phyloP scores from a whole-genome alignment of 2,113 vertebrate species.

The Tetrax tetrax region DNA sequence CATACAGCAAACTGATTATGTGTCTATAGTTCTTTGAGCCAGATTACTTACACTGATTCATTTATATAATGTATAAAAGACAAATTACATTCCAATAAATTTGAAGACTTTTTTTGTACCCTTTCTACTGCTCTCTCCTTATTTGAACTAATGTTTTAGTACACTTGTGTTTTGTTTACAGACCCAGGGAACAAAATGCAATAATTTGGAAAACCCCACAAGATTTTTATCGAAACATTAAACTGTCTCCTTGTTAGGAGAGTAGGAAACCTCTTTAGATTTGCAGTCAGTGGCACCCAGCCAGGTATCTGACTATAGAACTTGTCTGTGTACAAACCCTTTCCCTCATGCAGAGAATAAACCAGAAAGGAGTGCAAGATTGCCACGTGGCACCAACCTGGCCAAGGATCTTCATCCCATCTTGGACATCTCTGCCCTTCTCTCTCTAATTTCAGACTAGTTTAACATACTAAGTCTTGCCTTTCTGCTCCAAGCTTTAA shows the following conservation, averaged over 20 bases:
- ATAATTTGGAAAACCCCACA: not conserved
- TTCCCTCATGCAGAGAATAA: not conserved
- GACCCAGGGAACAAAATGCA: not conserved
- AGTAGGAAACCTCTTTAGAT: not conserved
- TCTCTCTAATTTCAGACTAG: not conserved
- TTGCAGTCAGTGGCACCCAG: not conserved
- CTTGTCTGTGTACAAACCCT: not conserved
- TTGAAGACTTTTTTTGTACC: not conserved
- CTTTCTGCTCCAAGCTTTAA: not conserved
- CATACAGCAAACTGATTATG: fast-evolving
- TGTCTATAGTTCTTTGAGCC: not conserved
- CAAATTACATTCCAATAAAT: not conserved
- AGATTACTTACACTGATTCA: not conserved
- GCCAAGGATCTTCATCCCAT: not conserved
- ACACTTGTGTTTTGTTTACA: not conserved
- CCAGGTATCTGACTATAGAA: not conserved
- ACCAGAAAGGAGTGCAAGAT: not conserved
- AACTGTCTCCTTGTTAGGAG: not conserved
- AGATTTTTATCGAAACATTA: not conserved
- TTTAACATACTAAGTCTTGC: not conserved
- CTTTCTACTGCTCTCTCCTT: not conserved
- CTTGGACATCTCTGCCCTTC: not conserved
- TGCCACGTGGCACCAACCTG: not conserved
- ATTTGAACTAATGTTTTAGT: not conserved
- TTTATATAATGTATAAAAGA: not conserved